Evolutionary conservation across 2,113 vertebrate genomes (phyloP).

Genomic region (Dunckerocampus dactyliophorus): DNA sequence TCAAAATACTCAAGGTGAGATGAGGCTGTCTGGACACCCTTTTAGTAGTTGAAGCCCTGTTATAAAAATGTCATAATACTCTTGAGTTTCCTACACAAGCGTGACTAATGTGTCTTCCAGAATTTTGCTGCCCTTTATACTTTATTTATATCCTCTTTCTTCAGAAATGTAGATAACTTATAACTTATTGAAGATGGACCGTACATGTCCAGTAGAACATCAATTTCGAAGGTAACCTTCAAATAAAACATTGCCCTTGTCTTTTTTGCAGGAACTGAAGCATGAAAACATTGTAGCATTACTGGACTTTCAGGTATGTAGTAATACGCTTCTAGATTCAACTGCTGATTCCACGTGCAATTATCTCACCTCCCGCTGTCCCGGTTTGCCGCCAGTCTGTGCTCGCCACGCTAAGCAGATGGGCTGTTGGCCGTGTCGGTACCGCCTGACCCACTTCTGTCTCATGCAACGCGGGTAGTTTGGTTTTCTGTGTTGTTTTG

Average conservation of each 20-base stretch:
- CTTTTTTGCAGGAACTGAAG: constrained; percentile 85
- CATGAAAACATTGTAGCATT: constrained; percentile 97
- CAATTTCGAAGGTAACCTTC: neutral
- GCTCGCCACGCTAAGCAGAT: constrained; percentile 25
- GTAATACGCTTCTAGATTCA: neutral
- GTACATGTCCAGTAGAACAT: neutral
- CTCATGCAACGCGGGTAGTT: constrained; percentile 9
- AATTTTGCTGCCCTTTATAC: neutral
- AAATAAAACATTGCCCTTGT: constrained; percentile 12
- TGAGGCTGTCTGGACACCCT: neutral
- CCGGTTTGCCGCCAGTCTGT: constrained; percentile 2
- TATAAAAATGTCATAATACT: neutral
- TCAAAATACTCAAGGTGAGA: constrained; percentile 97
- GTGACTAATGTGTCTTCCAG: neutral
- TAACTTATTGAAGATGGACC: neutral
- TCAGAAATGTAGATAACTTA: neutral
- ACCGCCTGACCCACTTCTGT: constrained; percentile 37
- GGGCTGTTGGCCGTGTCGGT: constrained; percentile 12
- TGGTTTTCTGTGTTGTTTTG: constrained; percentile 12
- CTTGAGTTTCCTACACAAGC: neutral
- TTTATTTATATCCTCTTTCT: neutral
- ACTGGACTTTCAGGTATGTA: constrained; percentile 93
- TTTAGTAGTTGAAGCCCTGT: neutral
- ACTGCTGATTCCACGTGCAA: constrained; percentile 5
- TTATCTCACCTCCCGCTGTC: constrained; percentile 8